Percentiles rank a stretch among this genome's conserved stretches.
phyloP scores from a whole-genome alignment of 2,888 invertebrate species.

The Eristalinus sepulchralis region DNA sequence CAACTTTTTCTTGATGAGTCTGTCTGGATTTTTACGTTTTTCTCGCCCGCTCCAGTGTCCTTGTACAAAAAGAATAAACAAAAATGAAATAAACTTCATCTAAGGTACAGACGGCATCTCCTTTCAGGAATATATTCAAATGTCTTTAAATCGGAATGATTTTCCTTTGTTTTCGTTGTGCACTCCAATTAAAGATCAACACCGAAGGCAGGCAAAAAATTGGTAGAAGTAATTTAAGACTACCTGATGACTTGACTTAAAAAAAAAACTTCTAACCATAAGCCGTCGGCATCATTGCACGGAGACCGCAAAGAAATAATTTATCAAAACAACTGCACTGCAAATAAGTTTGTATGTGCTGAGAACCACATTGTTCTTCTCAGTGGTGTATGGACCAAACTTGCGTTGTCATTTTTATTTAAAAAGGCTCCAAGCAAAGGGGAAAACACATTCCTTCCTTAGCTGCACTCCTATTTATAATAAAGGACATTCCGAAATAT shows the following conservation, averaged over 20 bases:
- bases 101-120: not conserved
- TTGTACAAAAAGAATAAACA: constrained; percentile 11
- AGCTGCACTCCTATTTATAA: constrained; percentile 67
- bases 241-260: constrained; percentile 21
- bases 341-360: constrained; percentile 12
- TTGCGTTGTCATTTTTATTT: constrained; percentile 61
- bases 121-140: not conserved
- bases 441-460: constrained; percentile 40
- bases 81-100: not conserved
- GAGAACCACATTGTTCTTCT: constrained; percentile 35
- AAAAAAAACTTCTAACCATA: constrained; percentile 18
- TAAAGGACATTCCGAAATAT: constrained; percentile 67
- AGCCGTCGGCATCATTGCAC: constrained; percentile 24
- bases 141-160: not conserved
- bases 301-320: not conserved
- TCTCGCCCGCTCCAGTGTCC: constrained; percentile 14
- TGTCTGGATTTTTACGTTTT: constrained; percentile 13
- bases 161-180: not conserved
- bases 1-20: constrained; percentile 31
- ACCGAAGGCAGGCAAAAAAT: constrained; percentile 4
- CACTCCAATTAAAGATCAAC: not conserved
- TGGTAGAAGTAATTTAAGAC: constrained; percentile 8
- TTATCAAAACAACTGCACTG: constrained; percentile 50
- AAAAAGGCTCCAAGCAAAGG: constrained; percentile 13
- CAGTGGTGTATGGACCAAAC: constrained; percentile 55